phyloP scores from a whole-genome alignment of 2,888 invertebrate genomes.

The Ennomos erosarius region DNA sequence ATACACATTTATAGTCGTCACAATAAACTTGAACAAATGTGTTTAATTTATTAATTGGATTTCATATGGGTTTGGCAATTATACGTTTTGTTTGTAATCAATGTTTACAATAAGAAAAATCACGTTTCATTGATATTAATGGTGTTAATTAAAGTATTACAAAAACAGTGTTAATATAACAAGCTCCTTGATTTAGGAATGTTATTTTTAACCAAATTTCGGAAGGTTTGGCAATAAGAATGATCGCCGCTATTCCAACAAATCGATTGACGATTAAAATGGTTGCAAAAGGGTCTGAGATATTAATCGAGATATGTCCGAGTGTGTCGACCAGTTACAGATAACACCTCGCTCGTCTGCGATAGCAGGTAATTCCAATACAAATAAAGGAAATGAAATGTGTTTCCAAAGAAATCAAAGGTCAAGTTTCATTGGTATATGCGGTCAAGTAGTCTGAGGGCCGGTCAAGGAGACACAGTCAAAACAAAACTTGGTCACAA shows the following conservation, averaged over 20 bases:
- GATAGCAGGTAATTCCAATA: conserved; percentile 45
- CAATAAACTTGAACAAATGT: conserved; percentile 19
- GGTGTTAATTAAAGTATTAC: conserved; percentile 14
- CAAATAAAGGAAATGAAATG: conserved; percentile 70
- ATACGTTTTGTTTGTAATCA: conserved; percentile 17
- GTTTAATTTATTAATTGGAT: conserved; percentile 29
- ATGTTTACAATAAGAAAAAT: conserved; percentile 25
- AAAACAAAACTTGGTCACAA: conserved; percentile 50
- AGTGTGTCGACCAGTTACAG: conserved; percentile 38
- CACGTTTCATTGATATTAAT: conserved; percentile 18
- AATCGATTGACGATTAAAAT: conserved; percentile 12
- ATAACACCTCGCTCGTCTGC: conserved; percentile 37
- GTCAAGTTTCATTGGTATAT: conserved; percentile 60
- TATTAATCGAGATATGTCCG: conserved; percentile 26
- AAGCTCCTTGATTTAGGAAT: conserved; percentile 9
- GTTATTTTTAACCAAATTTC: conserved; percentile 7
- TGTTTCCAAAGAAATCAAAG: conserved; percentile 52
- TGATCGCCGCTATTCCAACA: conserved; percentile 27
- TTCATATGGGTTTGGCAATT: conserved; percentile 21
- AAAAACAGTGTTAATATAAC: conserved; percentile 14
- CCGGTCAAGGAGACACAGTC: conserved; percentile 65
- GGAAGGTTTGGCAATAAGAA: conserved; percentile 19
- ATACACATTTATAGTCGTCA: conserved; percentile 17
- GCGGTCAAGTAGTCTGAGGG: conserved; percentile 56
- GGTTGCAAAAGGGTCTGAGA: conserved; percentile 40